A percentile compares a stretch with the other conserved stretches of the same genome.
phyloP scores from a whole-genome alignment of 2,113 vertebrate genomes.

The Malurus cyaneus region DNA sequence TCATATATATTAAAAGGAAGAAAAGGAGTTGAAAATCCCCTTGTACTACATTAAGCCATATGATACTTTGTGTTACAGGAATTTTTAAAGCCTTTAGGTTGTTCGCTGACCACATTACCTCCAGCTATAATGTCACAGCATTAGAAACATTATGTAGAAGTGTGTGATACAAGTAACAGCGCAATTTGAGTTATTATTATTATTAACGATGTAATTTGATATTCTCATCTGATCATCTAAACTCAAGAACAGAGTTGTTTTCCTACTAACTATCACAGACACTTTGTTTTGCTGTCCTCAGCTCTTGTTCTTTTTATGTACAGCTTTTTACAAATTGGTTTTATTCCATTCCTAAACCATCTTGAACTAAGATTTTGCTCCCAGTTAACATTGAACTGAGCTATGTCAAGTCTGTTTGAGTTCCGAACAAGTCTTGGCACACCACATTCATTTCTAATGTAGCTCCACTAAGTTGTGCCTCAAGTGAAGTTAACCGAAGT shows the following conservation, averaged over 20 bases:
- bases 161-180: fast-evolving
- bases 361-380: not conserved
- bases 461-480: not conserved
- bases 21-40: not conserved
- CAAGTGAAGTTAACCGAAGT: not conserved
- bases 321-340: not conserved
- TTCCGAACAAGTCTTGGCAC: not conserved
- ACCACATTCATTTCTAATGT: not conserved
- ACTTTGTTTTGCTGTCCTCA: not conserved
- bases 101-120: not conserved
- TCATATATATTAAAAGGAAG: not conserved
- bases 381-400: not conserved
- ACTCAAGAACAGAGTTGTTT: not conserved
- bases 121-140: not conserved
- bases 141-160: not conserved
- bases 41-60: not conserved
- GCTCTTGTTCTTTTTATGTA: not conserved
- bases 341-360: not conserved
- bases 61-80: not conserved
- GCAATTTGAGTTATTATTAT: not conserved
- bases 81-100: not conserved
- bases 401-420: not conserved
- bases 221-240: not conserved
- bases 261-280: not conserved
- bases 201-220: not conserved